Base-by-base conservation (phyloP, 2,888 invertebrate species). In the Desoria tigrina region DNA sequence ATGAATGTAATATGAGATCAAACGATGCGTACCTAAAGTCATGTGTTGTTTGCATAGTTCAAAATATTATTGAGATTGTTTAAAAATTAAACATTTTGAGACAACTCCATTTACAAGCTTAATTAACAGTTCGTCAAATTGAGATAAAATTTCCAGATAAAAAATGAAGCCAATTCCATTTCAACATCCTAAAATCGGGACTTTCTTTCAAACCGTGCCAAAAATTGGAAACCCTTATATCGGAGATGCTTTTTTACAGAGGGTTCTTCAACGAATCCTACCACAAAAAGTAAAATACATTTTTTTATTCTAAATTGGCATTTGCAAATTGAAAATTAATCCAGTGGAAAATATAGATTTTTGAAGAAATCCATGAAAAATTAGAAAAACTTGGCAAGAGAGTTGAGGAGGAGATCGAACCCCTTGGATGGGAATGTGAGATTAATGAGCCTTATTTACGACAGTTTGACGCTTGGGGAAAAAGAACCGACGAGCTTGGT, bases 401-500 rank as follows among this genome's bases (percentile, higher is more conserved):
- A 32, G 80, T 84, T 2, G 80, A 79, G 1, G 77, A 78, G 6
- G 83, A 84, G 66, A 79, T 84, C 42, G 79, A 81, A 66, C 76
- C 79, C 1, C 77, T 83, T 24, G 79, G 79, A 16, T 69, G 78
- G 39, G 79, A 82, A 71, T 83, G 83, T 78, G 84, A 85, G 71
- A 65, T 77, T 6, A 79, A 83, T 66, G 80, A 78, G 54, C 85
- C 85, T 0, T 74, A 76, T 54, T 74, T 85, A 18, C 77, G 79
- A 26, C 80, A 81, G 51, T 82, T 78, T 68, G 80, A 83, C 77
- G 82, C 84, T 1, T 85, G 84, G 84, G 85, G 84, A 2, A 78
- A 79, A 61, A 69, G 82, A 27, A 77, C 81, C 0, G 84, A 84
- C 74, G 76, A 79, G 50, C 78, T 84, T 18, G 77, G 78, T 78